A percentile compares a stretch with the other conserved stretches of the same genome.
Conservation (phyloP, 1,140 invertebrate genomes). For the Aphelinus certus region DNA sequence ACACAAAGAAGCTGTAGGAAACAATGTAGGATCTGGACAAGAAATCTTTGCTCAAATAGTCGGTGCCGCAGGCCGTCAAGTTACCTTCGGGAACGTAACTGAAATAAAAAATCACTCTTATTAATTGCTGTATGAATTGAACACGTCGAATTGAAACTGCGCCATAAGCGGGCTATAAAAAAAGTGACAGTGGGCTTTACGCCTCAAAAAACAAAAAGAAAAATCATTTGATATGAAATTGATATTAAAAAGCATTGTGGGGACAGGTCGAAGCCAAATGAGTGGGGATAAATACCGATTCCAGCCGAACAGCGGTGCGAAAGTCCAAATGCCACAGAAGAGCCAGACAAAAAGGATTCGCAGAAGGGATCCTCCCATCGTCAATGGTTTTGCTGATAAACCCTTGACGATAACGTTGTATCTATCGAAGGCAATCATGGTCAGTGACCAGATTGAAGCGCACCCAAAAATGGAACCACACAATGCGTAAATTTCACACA, state of each 20-base stretch:
- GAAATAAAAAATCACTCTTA: background rate
- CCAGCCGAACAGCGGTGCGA: constrained; percentile 76
- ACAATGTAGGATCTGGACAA: constrained; percentile 74
- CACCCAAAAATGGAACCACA: constrained; percentile 83
- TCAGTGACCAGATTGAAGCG: constrained; percentile 85
- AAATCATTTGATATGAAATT: too few relatives aligned
- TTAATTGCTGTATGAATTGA: too few relatives aligned
- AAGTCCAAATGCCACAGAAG: constrained; percentile 74
- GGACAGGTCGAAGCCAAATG: too few relatives aligned
- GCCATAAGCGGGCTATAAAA: too few relatives aligned
- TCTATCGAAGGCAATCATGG: constrained; percentile 81
- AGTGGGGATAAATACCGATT: constrained; percentile 64
- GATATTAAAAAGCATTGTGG: too few relatives aligned
- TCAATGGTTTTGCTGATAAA: constrained; percentile 72
- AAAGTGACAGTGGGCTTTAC: too few relatives aligned
- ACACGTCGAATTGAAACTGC: too few relatives aligned
- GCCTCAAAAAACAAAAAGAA: too few relatives aligned
- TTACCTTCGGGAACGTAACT: constrained; percentile 80
- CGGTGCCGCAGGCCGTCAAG: constrained; percentile 82
- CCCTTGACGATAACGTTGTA: constrained; percentile 87
- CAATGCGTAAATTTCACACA: constrained; percentile 85
- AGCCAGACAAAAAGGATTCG: constrained; percentile 77
- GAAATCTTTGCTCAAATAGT: constrained; percentile 77
- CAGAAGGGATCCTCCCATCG: constrained; percentile 73
- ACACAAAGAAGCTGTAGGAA: constrained; percentile 74